These are phyloP conservation scores for Bradypodion pumilum DNA, from an alignment of 2,797 vertebrate species.

Conservation along the genomic window DNA sequence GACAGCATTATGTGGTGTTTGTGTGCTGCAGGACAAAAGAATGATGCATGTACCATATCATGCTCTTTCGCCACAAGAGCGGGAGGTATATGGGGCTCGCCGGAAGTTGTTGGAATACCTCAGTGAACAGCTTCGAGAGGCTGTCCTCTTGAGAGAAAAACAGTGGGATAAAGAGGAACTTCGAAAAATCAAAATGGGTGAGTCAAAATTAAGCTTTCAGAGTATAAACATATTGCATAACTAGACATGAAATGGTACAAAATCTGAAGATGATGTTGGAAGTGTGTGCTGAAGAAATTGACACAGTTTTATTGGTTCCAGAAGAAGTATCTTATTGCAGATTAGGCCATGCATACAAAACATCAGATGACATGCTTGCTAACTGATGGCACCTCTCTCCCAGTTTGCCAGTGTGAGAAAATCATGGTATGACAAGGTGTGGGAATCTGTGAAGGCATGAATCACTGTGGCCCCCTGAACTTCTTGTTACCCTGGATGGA, in stretches of 20 bases:
- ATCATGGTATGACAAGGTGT: no score
- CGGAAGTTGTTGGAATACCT: slow-evolving; percentile 76
- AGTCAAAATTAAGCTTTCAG: neutral
- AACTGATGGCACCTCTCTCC: no score
- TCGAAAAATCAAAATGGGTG: slow-evolving; percentile 57
- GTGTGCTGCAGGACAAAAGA: slow-evolving; percentile 73
- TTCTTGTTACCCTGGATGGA: no score
- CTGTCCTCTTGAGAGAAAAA: slow-evolving; percentile 56
- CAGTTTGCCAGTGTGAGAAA: no score
- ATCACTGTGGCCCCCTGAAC: no score
- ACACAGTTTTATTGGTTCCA: neutral
- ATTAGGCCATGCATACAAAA: no score
- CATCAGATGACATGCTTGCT: no score
- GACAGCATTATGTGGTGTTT: neutral
- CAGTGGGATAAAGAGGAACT: slow-evolving; percentile 56
- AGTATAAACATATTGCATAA: neutral
- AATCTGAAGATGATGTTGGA: neutral
- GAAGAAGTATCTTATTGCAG: no score
- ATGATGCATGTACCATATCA: slow-evolving; percentile 80
- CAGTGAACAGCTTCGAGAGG: slow-evolving; percentile 72
- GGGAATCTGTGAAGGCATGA: no score
- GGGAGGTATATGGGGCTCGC: slow-evolving; percentile 70
- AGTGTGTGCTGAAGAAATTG: no score
- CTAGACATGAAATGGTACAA: neutral
- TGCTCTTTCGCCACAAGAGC: slow-evolving; percentile 69